Conservation (phyloP, 2,113 vertebrate genomes). For the Amphiprion ocellaris region DNA sequence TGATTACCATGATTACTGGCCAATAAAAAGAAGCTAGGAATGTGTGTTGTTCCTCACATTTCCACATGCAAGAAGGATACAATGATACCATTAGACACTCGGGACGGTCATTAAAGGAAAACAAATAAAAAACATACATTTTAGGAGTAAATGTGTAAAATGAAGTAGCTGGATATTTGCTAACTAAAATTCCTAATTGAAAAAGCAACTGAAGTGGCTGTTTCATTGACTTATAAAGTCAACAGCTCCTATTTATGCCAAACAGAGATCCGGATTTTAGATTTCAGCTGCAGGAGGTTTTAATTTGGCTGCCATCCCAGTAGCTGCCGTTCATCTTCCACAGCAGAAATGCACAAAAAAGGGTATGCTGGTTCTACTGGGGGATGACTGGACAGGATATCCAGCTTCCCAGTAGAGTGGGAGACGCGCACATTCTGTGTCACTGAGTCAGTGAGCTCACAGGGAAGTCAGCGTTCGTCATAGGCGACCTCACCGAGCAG, state of each 20-base stretch:
- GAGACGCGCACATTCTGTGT: slow-evolving; percentile 63
- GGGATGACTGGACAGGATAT: slow-evolving; percentile 78
- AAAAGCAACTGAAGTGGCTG: background rate
- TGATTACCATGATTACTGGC: slow-evolving; percentile 45
- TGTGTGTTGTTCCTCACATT: slow-evolving; percentile 33
- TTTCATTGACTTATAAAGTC: slow-evolving; percentile 27
- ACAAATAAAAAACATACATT: background rate
- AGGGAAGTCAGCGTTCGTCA: slow-evolving; percentile 63
- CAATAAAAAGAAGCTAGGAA: slow-evolving; percentile 36
- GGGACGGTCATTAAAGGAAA: background rate
- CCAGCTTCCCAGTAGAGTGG: slow-evolving; percentile 60
- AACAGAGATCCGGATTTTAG: slow-evolving; percentile 17
- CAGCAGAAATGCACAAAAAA: slow-evolving; percentile 67
- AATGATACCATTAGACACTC: background rate
- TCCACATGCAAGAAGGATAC: background rate
- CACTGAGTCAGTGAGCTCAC: slow-evolving; percentile 67
- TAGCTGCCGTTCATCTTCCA: slow-evolving; percentile 40
- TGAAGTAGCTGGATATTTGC: background rate
- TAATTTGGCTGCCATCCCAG: slow-evolving; percentile 60
- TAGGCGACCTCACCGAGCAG: slow-evolving; percentile 49
- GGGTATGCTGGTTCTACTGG: slow-evolving; percentile 45
- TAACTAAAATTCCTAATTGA: background rate
- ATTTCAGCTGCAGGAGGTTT: slow-evolving; percentile 37
- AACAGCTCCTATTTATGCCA: slow-evolving; percentile 7
- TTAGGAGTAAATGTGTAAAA: background rate